A percentile compares a stretch with the other conserved stretches of the same genome.
phyloP scores from a whole-genome alignment of 2,113 vertebrate genomes.

The Cinclus cinclus region DNA sequence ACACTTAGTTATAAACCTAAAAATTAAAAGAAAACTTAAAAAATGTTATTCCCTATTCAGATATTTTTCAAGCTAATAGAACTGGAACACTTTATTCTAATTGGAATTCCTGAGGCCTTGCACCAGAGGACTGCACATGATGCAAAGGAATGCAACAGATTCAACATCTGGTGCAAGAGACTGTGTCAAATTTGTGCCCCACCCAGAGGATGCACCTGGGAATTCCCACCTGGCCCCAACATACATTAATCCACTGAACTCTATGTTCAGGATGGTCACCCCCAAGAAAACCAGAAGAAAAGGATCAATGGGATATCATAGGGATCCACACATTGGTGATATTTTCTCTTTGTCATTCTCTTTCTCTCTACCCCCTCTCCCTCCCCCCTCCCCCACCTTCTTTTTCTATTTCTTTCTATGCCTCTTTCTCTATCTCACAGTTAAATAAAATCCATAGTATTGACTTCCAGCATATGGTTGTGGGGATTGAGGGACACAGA shows the following conservation, averaged over 20 bases:
- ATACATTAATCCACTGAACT: background rate
- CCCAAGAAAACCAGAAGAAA: background rate
- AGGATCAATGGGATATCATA: background rate
- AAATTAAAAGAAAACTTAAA: background rate
- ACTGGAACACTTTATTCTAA: background rate
- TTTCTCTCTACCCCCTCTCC: background rate
- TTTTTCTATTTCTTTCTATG: background rate
- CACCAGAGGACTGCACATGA: background rate
- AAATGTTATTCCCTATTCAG: background rate
- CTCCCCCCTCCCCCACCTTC: fast-evolving
- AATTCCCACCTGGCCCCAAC: background rate
- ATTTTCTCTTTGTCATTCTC: background rate
- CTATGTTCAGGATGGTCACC: fast-evolving
- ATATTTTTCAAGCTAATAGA: background rate
- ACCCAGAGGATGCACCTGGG: too few relatives aligned
- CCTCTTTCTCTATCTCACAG: background rate
- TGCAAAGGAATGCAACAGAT: background rate
- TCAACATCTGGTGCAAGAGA: background rate
- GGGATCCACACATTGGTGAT: background rate
- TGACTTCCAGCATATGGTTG: background rate
- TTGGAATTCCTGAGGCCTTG: background rate
- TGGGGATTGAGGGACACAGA: too few relatives aligned
- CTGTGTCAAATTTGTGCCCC: background rate
- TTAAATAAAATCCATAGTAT: background rate
- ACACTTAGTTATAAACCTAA: background rate